phyloP scores from a whole-genome alignment of 2,888 invertebrate species.

The Cataglyphis cursor region DNA sequence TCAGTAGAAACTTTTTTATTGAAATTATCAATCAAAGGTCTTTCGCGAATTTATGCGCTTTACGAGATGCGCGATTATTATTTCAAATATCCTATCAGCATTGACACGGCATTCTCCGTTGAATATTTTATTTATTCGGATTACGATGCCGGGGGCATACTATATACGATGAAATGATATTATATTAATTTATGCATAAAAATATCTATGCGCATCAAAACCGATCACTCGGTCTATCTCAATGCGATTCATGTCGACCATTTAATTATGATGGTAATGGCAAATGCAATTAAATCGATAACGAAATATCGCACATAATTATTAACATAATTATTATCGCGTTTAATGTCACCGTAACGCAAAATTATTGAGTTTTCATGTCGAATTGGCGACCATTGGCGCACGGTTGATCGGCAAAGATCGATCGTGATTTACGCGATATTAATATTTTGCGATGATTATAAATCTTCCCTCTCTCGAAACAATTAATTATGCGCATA shows the following conservation, averaged over 20 bases:
- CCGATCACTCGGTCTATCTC: conserved; percentile 16
- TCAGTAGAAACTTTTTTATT: not conserved
- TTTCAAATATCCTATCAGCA: conserved; percentile 4
- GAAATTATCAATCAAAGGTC: conserved; percentile 6
- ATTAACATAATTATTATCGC: conserved; percentile 19
- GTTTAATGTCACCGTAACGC: conserved; percentile 19
- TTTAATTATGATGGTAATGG: conserved; percentile 42
- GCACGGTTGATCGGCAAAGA: conserved; percentile 26
- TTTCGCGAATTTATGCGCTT: not conserved
- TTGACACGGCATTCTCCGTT: not conserved
- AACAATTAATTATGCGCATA: conserved; percentile 13
- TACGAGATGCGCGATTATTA: conserved; percentile 18
- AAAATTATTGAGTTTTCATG: conserved; percentile 45
- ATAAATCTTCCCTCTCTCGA: not conserved
- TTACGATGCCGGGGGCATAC: not conserved
- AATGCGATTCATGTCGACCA: conserved; percentile 5
- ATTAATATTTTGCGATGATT: conserved; percentile 17
- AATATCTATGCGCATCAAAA: conserved; percentile 33
- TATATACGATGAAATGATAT: not conserved
- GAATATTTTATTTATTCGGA: conserved; percentile 32
- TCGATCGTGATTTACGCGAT: conserved; percentile 23
- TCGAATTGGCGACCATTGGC: not conserved
- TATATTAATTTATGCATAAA: conserved; percentile 26
- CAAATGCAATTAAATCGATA: conserved; percentile 46
- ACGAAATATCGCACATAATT: conserved; percentile 40